These are phyloP conservation scores for Crocidura indochinensis DNA, from an alignment of 2,797 vertebrate species.

Conservation along the genomic window DNA sequence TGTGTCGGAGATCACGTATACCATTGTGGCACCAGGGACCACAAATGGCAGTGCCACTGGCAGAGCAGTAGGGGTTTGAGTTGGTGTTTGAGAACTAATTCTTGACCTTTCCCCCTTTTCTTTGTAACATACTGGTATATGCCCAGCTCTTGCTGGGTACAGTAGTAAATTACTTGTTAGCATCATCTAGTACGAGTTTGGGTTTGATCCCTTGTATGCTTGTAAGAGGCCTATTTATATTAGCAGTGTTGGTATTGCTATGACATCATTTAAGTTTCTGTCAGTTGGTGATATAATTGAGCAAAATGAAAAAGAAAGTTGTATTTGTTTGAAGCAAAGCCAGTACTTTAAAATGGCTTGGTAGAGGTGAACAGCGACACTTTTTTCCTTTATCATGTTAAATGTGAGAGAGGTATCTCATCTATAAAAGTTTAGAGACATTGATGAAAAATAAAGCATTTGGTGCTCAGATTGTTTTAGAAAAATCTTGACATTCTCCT, in stretches of 20 bases:
- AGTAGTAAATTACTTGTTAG: background rate
- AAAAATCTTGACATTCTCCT: slow-evolving; percentile 24
- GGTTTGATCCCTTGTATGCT: slow-evolving; percentile 4
- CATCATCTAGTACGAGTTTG: background rate
- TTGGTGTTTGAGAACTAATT: too few relatives aligned
- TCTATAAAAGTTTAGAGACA: background rate
- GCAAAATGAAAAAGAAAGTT: slow-evolving; percentile 48
- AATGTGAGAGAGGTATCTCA: background rate
- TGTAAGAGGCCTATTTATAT: background rate
- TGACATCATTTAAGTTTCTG: background rate
- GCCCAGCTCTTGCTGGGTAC: background rate
- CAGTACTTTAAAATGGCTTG: background rate
- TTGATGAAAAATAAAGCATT: slow-evolving; percentile 1
- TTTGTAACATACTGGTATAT: background rate
- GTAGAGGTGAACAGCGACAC: slow-evolving; percentile 11
- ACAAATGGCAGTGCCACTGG: too few relatives aligned
- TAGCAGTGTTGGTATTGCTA: background rate
- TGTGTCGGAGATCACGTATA: too few relatives aligned
- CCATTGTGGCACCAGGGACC: too few relatives aligned
- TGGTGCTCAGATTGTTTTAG: slow-evolving; percentile 10
- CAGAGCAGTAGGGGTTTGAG: too few relatives aligned
- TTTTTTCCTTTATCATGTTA: slow-evolving; percentile 4
- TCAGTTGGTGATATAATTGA: slow-evolving; percentile 13
- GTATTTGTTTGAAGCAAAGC: slow-evolving; percentile 26
- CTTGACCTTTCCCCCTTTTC: background rate